phyloP scores from a whole-genome alignment of 2,888 invertebrate genomes.

The Cephus nigrinus region DNA sequence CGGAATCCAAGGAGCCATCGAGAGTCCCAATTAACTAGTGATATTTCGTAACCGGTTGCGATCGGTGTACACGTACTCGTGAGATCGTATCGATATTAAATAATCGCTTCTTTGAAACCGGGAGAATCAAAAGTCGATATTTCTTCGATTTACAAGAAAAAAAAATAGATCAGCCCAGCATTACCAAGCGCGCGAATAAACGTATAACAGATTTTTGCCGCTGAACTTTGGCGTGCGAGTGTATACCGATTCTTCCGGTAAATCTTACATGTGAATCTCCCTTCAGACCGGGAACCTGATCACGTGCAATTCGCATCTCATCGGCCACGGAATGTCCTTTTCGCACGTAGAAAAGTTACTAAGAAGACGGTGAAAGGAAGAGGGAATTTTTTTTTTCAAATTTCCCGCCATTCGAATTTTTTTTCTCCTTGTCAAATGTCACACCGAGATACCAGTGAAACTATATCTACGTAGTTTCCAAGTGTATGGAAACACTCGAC shows the following conservation, averaged over 20 bases:
- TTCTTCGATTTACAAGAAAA: neutral
- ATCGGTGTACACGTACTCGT: neutral
- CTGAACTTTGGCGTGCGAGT: neutral
- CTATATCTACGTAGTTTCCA: neutral
- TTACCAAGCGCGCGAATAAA: neutral
- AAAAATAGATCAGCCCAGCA: neutral
- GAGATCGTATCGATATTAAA: neutral
- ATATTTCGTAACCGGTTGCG: neutral
- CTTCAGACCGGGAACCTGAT: neutral
- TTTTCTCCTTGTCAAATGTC: neutral
- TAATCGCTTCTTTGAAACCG: neutral
- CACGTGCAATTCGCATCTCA: neutral
- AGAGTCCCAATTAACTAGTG: neutral
- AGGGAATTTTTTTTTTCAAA: neutral
- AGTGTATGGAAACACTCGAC: neutral
- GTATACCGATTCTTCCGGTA: neutral
- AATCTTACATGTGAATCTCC: neutral
- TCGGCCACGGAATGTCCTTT: neutral
- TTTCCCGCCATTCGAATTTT: neutral
- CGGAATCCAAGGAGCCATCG: neutral
- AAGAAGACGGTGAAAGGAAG: conserved; percentile 9
- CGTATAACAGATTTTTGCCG: neutral
- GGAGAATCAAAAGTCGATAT: neutral
- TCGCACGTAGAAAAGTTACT: conserved; percentile 12
- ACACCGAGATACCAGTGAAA: neutral